Conservation (phyloP, 2,113 vertebrate genomes). For the Oreochromis aureus region DNA sequence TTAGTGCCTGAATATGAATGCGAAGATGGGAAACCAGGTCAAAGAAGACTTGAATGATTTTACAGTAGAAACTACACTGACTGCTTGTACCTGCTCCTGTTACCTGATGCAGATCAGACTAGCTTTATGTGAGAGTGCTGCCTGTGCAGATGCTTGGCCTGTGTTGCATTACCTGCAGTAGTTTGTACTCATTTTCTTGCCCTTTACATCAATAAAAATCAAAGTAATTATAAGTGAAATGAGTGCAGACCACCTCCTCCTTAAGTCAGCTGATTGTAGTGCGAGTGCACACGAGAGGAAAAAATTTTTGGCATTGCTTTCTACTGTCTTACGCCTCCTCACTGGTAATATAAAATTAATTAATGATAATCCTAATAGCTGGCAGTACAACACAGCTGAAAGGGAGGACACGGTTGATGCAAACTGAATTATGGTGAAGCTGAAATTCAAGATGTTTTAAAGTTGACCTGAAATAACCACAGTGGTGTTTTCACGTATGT, state of each 20-base stretch:
- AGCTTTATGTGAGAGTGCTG: rapidly evolving
- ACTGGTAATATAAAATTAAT: neutral
- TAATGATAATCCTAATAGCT: neutral
- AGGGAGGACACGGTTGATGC: neutral
- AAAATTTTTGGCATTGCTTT: neutral
- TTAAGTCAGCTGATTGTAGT: neutral
- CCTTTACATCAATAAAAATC: neutral
- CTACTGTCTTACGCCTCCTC: neutral
- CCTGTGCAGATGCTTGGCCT: neutral
- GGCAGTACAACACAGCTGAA: neutral
- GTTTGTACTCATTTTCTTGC: neutral
- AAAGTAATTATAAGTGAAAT: neutral
- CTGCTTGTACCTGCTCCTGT: neutral
- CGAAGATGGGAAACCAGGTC: neutral
- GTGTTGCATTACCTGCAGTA: rapidly evolving
- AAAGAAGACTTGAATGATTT: neutral
- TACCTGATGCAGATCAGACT: rapidly evolving
- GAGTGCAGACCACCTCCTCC: neutral
- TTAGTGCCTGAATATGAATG: neutral
- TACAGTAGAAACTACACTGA: neutral
- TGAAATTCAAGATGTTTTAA: neutral
- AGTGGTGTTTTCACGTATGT: neutral
- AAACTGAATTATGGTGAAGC: neutral
- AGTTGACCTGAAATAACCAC: neutral
- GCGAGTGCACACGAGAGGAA: neutral